Conservation (phyloP, 2,888 invertebrate genomes). For the Hypsopygia costalis region DNA sequence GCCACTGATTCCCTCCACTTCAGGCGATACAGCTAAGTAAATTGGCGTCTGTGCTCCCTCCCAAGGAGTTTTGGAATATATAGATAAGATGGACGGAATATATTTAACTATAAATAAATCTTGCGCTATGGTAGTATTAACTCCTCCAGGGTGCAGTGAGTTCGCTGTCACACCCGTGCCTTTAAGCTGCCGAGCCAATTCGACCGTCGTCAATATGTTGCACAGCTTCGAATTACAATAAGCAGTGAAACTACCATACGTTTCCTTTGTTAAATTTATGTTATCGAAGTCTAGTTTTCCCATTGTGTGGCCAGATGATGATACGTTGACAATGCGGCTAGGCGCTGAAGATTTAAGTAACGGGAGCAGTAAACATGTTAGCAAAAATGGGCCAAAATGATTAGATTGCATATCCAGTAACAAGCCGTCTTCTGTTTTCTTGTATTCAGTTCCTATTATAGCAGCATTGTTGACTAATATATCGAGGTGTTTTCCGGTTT, state of each 20-base stretch:
- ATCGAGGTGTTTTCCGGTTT: too few relatives aligned
- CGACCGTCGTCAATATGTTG: constrained; percentile 80
- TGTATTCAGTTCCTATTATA: constrained; percentile 4
- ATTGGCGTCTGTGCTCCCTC: constrained; percentile 76
- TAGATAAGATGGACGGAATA: not conserved
- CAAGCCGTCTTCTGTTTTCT: constrained; percentile 75
- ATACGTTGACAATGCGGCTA: constrained; percentile 33
- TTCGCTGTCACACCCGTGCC: constrained; percentile 86
- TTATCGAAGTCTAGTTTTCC: constrained; percentile 22
- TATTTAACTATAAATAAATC: not conserved
- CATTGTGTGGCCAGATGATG: constrained; percentile 28
- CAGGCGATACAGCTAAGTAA: constrained; percentile 73
- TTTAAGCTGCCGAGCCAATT: constrained; percentile 83
- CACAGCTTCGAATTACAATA: constrained; percentile 66
- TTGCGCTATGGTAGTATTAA: constrained; percentile 70
- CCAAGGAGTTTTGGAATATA: constrained; percentile 37
- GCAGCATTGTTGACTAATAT: constrained; percentile 36
- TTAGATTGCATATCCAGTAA: constrained; percentile 75
- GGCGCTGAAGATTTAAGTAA: constrained; percentile 32
- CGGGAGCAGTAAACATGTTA: constrained; percentile 79
- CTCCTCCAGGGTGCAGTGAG: constrained; percentile 89
- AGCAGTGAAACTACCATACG: not conserved
- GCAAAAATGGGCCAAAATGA: constrained; percentile 82
- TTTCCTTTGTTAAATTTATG: constrained; percentile 14
- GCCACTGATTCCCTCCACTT: constrained; percentile 79